Evolutionary conservation across 2,797 vertebrate genomes (phyloP).

Genomic region (Acipenser oxyrinchus): DNA sequence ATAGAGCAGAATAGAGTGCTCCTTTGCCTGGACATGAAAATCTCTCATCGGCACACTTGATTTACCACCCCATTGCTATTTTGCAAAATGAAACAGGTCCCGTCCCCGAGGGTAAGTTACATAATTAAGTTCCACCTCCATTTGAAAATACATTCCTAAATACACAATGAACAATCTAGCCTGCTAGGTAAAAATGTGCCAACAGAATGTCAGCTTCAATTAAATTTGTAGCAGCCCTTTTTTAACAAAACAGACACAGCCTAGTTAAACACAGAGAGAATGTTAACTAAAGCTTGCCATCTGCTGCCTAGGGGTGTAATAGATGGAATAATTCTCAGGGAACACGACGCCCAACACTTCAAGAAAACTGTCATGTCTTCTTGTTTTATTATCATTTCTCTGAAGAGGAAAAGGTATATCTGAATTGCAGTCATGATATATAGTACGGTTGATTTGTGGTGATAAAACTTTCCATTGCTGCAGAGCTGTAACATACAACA

Average conservation of each 20-base stretch:
- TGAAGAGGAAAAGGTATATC: too few species aligned
- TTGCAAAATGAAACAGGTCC: neutral
- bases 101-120: neutral
- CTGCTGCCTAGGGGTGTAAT: conserved; percentile 58
- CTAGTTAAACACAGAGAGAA: conserved; percentile 34
- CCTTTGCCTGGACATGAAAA: neutral
- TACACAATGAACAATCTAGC: conserved; percentile 29
- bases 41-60: neutral
- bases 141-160: conserved; percentile 16
- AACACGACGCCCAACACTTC: conserved; percentile 16
- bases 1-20: neutral
- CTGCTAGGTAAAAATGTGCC: conserved; percentile 27
- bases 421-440: too few species aligned
- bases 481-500: too few species aligned
- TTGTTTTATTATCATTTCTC: too few species aligned
- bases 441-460: too few species aligned
- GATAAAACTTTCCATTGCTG: too few species aligned
- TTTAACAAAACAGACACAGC: conserved; percentile 15
- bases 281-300: conserved; percentile 64
- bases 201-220: conserved; percentile 46
- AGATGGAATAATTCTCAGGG: neutral
- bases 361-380: neutral
- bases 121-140: conserved; percentile 11
- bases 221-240: conserved; percentile 38
- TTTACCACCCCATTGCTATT: neutral